Conservation (phyloP, 2,797 vertebrate species). For the Chelonia mydas region DNA sequence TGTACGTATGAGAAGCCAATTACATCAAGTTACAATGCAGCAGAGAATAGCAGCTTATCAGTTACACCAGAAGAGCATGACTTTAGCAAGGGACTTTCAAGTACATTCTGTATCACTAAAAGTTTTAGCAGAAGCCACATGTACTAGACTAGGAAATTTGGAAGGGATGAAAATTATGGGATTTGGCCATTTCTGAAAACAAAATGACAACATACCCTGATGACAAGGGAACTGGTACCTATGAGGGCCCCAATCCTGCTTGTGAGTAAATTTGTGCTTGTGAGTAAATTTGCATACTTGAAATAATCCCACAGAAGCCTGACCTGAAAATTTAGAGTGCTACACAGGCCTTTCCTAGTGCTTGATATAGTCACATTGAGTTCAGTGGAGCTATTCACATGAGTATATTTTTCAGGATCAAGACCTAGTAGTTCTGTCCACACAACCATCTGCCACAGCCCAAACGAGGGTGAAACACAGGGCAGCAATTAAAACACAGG, state of each 20-base stretch:
- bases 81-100: not conserved
- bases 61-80: not conserved
- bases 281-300: not conserved
- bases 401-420: fast-evolving
- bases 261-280: not conserved
- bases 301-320: not conserved
- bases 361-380: not conserved
- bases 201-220: not conserved
- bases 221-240: not conserved
- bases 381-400: not conserved
- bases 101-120: not conserved
- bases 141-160: not conserved
- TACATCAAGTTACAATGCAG: not conserved
- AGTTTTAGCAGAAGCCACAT: not conserved
- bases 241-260: not conserved
- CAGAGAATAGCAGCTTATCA: not conserved
- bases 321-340: fast-evolving
- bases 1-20: not conserved
- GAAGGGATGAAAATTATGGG: not conserved
- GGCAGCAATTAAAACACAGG: not conserved
- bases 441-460: not conserved
- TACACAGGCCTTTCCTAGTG: not conserved
- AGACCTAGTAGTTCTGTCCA: fast-evolving
- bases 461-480: not conserved
- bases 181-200: not conserved